phyloP scores from a whole-genome alignment of 2,888 invertebrate species.

The Caenorhabditis doughertyi region DNA sequence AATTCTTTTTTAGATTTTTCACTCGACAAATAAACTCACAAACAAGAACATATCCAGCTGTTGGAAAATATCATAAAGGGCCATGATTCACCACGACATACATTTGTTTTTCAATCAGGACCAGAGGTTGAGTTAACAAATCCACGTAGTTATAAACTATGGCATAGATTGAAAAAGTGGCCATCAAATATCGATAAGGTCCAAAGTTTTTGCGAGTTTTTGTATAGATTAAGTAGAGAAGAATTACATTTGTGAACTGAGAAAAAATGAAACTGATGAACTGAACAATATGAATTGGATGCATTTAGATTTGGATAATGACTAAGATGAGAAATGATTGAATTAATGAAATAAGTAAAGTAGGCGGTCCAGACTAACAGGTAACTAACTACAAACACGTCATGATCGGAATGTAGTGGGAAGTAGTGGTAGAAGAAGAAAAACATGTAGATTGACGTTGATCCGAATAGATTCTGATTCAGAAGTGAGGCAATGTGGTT shows the following conservation, averaged over 20 bases:
- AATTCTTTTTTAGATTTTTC: not conserved
- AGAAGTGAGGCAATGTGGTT: too few species aligned
- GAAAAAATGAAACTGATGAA: slow-evolving; percentile 26
- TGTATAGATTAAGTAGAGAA: slow-evolving; percentile 31
- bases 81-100: slow-evolving; percentile 45
- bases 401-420: too few species aligned
- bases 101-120: slow-evolving; percentile 39
- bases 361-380: too few species aligned
- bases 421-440: too few species aligned
- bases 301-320: not conserved
- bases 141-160: slow-evolving; percentile 48
- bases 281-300: slow-evolving; percentile 28
- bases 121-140: slow-evolving; percentile 32
- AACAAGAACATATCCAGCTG: slow-evolving; percentile 18
- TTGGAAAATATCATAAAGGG: slow-evolving; percentile 12
- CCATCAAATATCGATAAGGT: slow-evolving; percentile 31
- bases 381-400: too few species aligned
- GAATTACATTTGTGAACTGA: slow-evolving; percentile 35
- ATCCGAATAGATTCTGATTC: too few species aligned
- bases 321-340: too few species aligned
- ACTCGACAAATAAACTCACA: slow-evolving; percentile 23
- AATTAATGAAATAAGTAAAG: not conserved
- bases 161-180: slow-evolving; percentile 27
- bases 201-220: slow-evolving; percentile 27
- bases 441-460: too few species aligned